These are phyloP conservation scores for Cyrtonyx montezumae DNA, from an alignment of 2,113 vertebrate species.

Conservation along the genomic window DNA sequence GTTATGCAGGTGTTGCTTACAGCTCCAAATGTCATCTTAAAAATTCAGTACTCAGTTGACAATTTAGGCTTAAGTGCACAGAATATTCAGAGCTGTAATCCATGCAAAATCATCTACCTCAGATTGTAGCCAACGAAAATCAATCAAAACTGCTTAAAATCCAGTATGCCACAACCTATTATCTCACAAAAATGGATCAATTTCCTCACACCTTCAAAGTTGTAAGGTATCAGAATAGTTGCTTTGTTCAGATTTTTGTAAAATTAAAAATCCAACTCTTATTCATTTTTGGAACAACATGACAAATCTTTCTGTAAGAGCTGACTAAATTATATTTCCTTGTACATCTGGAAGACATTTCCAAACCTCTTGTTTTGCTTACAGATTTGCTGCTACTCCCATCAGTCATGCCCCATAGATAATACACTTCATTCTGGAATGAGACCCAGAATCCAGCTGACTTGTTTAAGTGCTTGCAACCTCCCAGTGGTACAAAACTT, in stretches of 20 bases:
- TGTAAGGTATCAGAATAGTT: background rate
- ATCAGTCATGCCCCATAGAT: background rate
- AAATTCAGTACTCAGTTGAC: constrained; percentile 15
- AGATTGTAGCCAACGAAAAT: background rate
- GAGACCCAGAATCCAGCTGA: constrained; percentile 8
- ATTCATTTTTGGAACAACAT: background rate
- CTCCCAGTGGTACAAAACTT: constrained; percentile 38
- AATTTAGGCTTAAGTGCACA: background rate
- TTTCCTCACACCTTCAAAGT: background rate
- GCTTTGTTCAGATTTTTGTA: background rate
- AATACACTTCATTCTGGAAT: background rate
- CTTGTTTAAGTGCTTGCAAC: constrained; percentile 10
- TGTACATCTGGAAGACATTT: background rate
- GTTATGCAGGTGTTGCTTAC: constrained; percentile 20
- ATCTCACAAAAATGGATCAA: background rate
- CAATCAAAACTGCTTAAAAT: background rate
- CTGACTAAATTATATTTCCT: constrained; percentile 5
- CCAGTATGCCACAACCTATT: background rate
- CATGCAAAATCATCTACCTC: constrained; percentile 12
- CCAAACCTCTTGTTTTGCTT: background rate
- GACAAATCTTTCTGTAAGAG: background rate
- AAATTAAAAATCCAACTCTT: background rate
- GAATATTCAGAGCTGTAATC: background rate
- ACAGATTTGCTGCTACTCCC: background rate
- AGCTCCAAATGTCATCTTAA: constrained; percentile 14